Evolutionary conservation across 2,888 invertebrate genomes (phyloP).

Genomic region (Lumbricus terrestris): DNA sequence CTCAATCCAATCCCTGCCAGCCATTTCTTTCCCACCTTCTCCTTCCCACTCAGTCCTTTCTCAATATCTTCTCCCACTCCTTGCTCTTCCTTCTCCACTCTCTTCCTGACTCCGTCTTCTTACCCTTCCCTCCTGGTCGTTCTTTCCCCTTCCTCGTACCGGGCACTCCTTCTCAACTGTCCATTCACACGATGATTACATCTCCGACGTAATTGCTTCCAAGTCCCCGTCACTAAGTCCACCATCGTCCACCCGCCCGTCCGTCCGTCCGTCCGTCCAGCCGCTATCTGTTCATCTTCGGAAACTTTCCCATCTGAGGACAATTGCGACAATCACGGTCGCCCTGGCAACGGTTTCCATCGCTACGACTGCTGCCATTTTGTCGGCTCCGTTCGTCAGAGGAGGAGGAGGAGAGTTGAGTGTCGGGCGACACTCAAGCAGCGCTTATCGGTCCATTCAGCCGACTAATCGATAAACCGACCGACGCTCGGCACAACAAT

Average conservation of each 20-base stretch:
- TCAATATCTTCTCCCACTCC: no score
- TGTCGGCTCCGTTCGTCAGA: neutral
- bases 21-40: no score
- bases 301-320: slow-evolving; percentile 14
- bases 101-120: neutral
- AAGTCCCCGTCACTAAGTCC: neutral
- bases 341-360: neutral
- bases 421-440: neutral
- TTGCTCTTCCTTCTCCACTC: no score
- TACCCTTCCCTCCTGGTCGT: neutral
- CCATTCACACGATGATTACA: slow-evolving; percentile 17
- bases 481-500: slow-evolving; percentile 9
- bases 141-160: neutral
- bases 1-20: no score
- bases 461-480: slow-evolving; percentile 11
- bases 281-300: slow-evolving; percentile 5
- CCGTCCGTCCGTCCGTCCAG: no score
- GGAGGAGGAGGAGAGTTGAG: neutral
- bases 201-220: neutral
- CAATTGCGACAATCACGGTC: slow-evolving; percentile 18
- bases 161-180: slow-evolving; percentile 14
- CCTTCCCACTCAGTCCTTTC: no score
- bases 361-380: neutral
- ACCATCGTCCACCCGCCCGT: no score
- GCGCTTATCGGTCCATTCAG: slow-evolving; percentile 8